These are phyloP conservation scores for Drosophila formosana DNA, from an alignment of 2,888 invertebrate species.

Conservation along the genomic window DNA sequence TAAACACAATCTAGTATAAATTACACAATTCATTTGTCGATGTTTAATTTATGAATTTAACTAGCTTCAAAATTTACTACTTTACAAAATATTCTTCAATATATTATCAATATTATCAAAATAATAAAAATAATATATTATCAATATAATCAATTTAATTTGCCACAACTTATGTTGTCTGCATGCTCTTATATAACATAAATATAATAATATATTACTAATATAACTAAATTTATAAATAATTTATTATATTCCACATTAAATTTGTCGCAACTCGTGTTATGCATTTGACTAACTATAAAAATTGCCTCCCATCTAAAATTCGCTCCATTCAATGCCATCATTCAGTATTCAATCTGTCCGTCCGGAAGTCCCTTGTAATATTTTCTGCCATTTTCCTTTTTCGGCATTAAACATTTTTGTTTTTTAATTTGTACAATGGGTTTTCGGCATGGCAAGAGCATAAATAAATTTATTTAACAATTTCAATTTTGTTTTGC, in stretches of 20 bases:
- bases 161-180: no score
- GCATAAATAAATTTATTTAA: conserved; percentile 5
- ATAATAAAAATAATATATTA: no score
- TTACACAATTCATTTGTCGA: no score
- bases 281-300: conserved; percentile 1
- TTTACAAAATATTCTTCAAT: no score
- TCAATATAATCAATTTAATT: no score
- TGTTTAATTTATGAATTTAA: no score
- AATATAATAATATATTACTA: no score
- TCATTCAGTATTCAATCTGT: not conserved
- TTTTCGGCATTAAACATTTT: not conserved
- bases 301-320: not conserved
- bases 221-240: no score
- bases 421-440: conserved; percentile 6
- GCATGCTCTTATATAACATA: no score
- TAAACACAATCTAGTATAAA: no score
- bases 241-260: not conserved
- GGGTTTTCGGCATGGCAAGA: not conserved
- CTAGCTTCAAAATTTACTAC: no score
- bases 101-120: no score
- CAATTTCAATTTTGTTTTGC: conserved; percentile 25
- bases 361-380: conserved; percentile 4
- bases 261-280: conserved; percentile 27
- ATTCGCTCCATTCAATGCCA: not conserved
- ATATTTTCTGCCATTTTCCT: not conserved